Evolutionary conservation across 2,113 vertebrate genomes (phyloP).

Genomic region (Xiphorhynchus elegans): DNA sequence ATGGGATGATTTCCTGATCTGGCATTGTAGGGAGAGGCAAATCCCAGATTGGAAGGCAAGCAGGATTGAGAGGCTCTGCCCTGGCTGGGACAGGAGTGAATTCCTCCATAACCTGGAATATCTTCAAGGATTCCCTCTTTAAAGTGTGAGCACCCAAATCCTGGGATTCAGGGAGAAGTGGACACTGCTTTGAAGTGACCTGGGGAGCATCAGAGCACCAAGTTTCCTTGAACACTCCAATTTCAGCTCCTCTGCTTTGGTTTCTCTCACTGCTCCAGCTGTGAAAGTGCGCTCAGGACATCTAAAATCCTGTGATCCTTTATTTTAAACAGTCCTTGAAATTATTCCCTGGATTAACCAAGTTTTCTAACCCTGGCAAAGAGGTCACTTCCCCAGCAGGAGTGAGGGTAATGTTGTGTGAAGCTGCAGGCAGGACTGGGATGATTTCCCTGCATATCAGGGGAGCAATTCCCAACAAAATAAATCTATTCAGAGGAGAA

Average conservation of each 20-base stretch:
- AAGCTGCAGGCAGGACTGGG: neutral
- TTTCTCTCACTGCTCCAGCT: neutral
- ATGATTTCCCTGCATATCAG: neutral
- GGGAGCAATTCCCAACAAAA: neutral
- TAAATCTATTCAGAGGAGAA: neutral
- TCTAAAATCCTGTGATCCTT: neutral
- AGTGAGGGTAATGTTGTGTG: accelerated
- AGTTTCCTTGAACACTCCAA: neutral
- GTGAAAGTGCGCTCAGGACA: neutral
- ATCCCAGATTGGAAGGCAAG: neutral
- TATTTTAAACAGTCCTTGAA: neutral
- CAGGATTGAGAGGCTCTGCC: neutral
- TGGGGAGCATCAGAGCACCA: neutral
- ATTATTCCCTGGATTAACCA: neutral
- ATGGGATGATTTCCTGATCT: neutral
- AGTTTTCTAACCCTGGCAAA: neutral
- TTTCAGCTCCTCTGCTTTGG: neutral
- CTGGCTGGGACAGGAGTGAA: neutral
- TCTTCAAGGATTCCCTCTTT: neutral
- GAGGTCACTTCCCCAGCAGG: neutral
- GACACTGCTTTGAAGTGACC: neutral
- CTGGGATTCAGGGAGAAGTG: neutral
- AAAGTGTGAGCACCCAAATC: neutral
- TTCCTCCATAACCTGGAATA: neutral
- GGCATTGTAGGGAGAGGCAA: neutral